Evolutionary conservation across 2,888 invertebrate genomes (phyloP).

Genomic region (Netelia inedita): DNA sequence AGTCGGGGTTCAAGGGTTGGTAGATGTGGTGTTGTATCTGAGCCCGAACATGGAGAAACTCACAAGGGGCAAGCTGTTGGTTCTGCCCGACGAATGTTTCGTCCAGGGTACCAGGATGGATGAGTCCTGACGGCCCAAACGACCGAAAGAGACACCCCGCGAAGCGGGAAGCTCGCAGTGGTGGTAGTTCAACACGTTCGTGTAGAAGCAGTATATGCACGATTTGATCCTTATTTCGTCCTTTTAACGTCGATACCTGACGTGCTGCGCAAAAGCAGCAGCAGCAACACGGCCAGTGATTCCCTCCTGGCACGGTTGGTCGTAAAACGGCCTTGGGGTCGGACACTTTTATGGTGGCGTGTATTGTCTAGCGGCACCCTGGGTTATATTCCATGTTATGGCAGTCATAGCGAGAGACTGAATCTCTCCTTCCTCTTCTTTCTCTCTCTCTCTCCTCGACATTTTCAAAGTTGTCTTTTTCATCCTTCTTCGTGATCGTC

Average conservation of each 20-base stretch:
- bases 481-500: constrained; percentile 28
- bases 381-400: constrained; percentile 60
- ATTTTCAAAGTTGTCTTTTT: constrained; percentile 20
- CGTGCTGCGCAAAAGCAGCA: constrained; percentile 33
- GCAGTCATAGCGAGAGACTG: constrained; percentile 45
- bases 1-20: constrained; percentile 70
- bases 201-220: constrained; percentile 9
- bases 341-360: constrained; percentile 82
- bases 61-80: constrained; percentile 18
- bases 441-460: constrained; percentile 2
- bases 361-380: constrained; percentile 77
- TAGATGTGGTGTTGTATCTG: constrained; percentile 71
- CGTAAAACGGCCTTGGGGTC: constrained; percentile 79
- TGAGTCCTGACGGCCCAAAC: constrained; percentile 23
- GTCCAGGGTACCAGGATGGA: constrained; percentile 24
- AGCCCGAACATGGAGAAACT: constrained; percentile 35
- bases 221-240: constrained; percentile 9
- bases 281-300: constrained; percentile 50
- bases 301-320: constrained; percentile 71
- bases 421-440: constrained; percentile 9
- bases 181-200: constrained; percentile 12
- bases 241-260: constrained; percentile 56
- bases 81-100: not conserved
- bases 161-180: constrained; percentile 11
- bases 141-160: constrained; percentile 46